Evolutionary conservation across 2,797 vertebrate species (phyloP).

Genomic region (Aselliscus stoliczkanus): DNA sequence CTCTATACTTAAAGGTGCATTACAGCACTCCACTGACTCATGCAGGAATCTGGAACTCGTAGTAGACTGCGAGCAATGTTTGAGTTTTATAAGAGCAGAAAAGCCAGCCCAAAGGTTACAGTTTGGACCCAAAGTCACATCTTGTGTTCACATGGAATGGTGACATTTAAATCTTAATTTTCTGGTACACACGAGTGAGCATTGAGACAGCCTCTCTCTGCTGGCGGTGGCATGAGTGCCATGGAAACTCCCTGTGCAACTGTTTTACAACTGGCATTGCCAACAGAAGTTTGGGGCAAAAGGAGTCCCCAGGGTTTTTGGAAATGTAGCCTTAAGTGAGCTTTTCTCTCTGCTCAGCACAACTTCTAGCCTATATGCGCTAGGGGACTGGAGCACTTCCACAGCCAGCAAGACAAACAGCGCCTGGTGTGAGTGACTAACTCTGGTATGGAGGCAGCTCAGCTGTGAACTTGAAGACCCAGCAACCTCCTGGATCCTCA

Average conservation of each 20-base stretch:
- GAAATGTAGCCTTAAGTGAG: neutral
- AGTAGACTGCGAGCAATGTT: neutral
- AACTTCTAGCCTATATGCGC: neutral
- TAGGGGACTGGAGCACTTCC: neutral
- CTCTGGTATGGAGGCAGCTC: neutral
- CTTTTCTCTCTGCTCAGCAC: neutral
- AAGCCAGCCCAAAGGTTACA: neutral
- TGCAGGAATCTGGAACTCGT: neutral
- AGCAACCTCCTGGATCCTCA: neutral
- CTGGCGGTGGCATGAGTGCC: fast-evolving
- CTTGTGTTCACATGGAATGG: neutral
- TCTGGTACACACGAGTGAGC: neutral
- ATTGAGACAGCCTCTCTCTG: neutral
- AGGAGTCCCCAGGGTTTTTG: neutral
- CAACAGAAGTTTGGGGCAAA: neutral
- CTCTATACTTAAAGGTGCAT: neutral
- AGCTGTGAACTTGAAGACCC: neutral
- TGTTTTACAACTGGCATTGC: neutral
- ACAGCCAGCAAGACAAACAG: neutral
- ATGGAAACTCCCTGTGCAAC: neutral
- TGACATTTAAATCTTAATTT: neutral
- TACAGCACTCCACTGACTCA: neutral
- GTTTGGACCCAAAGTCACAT: neutral
- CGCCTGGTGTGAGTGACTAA: neutral
- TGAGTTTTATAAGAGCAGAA: conserved; percentile 7